Evolutionary conservation across 1,140 invertebrate species (phyloP), one percentile per base, ranked within the genome.

Genomic region (Helicorthomorpha holstii): DNA sequence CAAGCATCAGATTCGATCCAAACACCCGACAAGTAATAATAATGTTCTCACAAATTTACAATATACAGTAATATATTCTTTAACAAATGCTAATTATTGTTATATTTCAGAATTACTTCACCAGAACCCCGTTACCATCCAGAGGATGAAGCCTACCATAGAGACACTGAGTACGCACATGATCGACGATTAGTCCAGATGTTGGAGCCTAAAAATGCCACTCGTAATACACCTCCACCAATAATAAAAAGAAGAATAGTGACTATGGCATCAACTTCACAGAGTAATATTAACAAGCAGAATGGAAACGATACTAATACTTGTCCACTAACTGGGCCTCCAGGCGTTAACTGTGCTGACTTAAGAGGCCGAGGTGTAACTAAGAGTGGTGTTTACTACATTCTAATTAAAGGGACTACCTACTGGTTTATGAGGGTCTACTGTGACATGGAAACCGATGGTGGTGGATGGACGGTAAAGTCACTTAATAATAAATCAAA

Each of bases 401-500:
- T 91, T 27, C 83, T 88, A 69, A 88, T 90, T 54, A 73, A 84
- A 41, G 85, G 85, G 2, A 89, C 64, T 7, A 87, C 84, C 1
- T 90, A 87, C 66, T 91, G 86, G 83, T 91, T 90, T 69, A 70
- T 92, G 27, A 85, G 86, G 63, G 87, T 92, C 3, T 90, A 75
- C 64, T 95, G 90, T 65, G 86, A 94, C 62, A 88, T 93, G 70
- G 83, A 87, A 61, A 75, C 82, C 19, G 79, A 85, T 42, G 85
- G 87, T 57, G 90, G 89, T 10, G 92, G 91, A 49, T 94, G 90
- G 90, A 93, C 88, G 64, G 86, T 94, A 73, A 81, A 74, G 73
- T 50, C 38, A 22, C 29, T 45, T 49, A n/a, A n/a, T n/a, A n/a
- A n/a, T n/a, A n/a, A n/a, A 1, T 19, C 46, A 22, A 48, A 48